Conservation (phyloP, 2,113 vertebrate genomes). For the Neopipo cinnamomea region DNA sequence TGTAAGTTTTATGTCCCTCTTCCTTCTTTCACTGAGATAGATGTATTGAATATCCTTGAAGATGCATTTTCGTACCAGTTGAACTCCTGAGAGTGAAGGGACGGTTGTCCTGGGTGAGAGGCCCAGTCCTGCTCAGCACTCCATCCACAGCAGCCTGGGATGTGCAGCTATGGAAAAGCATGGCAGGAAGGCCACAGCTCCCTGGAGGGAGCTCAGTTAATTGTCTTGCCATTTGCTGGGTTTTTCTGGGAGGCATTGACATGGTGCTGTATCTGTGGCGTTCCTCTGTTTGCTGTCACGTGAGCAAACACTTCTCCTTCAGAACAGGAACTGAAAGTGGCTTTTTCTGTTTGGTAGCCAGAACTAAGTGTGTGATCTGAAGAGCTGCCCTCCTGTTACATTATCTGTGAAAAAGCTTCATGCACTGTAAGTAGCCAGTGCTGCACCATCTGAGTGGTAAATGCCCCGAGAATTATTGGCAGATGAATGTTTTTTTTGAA, state of each 20-base stretch:
- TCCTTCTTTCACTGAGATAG: neutral
- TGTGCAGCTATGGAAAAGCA: fast-evolving
- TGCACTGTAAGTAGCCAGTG: neutral
- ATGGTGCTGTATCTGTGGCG: neutral
- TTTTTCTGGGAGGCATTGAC: neutral
- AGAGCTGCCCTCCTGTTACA: neutral
- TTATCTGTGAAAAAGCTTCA: neutral
- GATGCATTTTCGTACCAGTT: neutral
- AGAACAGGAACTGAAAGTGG: neutral
- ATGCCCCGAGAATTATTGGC: neutral
- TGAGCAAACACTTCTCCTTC: neutral
- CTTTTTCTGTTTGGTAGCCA: neutral
- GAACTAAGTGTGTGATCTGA: neutral
- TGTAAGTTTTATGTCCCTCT: neutral
- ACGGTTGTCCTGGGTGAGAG: fast-evolving
- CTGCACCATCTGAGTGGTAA: neutral
- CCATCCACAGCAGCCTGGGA: neutral
- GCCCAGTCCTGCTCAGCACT: neutral
- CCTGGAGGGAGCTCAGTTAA: fast-evolving
- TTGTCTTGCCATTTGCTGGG: neutral
- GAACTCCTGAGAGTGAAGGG: neutral
- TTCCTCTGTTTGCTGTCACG: neutral
- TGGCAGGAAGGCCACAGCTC: neutral
- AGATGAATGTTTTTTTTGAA: neutral
- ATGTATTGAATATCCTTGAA: neutral